These are phyloP conservation scores for Agrotis exclamationis DNA, from an alignment of 2,888 invertebrate species.

Conservation along the genomic window DNA sequence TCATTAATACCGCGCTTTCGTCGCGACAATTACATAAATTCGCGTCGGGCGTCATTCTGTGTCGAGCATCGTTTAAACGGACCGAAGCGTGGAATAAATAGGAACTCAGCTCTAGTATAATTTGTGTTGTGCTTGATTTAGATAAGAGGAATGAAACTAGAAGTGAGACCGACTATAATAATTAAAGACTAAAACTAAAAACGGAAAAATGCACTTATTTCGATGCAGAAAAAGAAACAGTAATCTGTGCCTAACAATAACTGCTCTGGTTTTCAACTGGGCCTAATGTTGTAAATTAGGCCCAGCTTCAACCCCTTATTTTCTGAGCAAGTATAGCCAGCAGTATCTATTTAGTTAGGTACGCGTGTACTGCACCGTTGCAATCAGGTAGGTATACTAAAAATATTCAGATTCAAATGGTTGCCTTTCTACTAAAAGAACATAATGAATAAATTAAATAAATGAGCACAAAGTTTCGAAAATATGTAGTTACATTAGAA, in stretches of 20 bases:
- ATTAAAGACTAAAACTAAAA: neutral
- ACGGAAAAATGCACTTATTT: neutral
- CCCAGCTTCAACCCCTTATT: neutral
- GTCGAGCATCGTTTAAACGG: slow-evolving; percentile 61
- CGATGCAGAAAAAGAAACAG: neutral
- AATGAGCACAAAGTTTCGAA: neutral
- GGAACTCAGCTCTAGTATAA: neutral
- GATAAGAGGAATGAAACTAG: neutral
- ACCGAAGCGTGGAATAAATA: slow-evolving; percentile 29
- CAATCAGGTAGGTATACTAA: neutral
- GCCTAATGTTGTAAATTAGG: neutral
- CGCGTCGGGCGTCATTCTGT: slow-evolving; percentile 71
- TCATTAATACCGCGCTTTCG: slow-evolving; percentile 81
- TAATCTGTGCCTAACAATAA: too few species aligned
- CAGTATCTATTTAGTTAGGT: neutral
- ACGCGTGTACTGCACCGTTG: neutral
- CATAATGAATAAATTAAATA: too few species aligned
- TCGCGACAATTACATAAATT: slow-evolving; percentile 82
- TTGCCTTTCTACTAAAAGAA: too few species aligned
- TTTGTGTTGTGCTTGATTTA: neutral
- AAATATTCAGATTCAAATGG: too few species aligned
- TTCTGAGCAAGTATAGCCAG: neutral
- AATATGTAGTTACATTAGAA: neutral
- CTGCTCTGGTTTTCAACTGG: neutral
- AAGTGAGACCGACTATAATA: neutral